Evolutionary conservation across 2,113 vertebrate species (phyloP).

Genomic region (Bucco capensis): DNA sequence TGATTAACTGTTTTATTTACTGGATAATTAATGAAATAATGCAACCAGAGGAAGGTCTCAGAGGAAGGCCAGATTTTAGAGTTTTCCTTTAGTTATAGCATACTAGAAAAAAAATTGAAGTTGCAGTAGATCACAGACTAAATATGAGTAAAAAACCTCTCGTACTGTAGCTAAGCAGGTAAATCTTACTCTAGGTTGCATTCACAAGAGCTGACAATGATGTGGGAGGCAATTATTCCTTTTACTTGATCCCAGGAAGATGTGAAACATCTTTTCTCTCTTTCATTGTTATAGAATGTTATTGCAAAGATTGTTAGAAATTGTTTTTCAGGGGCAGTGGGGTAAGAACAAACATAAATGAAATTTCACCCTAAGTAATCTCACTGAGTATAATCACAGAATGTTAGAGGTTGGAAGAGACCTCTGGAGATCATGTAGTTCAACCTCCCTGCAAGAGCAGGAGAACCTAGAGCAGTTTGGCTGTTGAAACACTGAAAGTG

Average conservation of each 20-base stretch:
- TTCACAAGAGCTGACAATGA: background rate
- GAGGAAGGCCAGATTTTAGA: background rate
- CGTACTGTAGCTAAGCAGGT: background rate
- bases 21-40: background rate
- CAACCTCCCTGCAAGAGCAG: too few relatives aligned
- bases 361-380: background rate
- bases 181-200: background rate
- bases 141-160: background rate
- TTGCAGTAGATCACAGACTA: background rate
- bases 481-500: background rate
- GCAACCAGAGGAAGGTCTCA: background rate
- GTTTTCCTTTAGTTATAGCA: background rate
- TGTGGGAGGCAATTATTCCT: constrained; percentile 21
- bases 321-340: background rate
- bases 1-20: background rate
- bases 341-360: background rate
- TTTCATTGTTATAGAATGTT: background rate
- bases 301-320: background rate
- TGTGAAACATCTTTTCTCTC: background rate
- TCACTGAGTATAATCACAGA: background rate
- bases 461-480: too few relatives aligned
- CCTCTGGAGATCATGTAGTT: too few relatives aligned
- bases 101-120: background rate
- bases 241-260: background rate
- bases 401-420: too few relatives aligned